A percentile compares a stretch with the other conserved stretches of the same genome.
These are phyloP conservation scores for Setophaga coronata DNA, from an alignment of 2,113 vertebrate species.

Conservation along the genomic window DNA sequence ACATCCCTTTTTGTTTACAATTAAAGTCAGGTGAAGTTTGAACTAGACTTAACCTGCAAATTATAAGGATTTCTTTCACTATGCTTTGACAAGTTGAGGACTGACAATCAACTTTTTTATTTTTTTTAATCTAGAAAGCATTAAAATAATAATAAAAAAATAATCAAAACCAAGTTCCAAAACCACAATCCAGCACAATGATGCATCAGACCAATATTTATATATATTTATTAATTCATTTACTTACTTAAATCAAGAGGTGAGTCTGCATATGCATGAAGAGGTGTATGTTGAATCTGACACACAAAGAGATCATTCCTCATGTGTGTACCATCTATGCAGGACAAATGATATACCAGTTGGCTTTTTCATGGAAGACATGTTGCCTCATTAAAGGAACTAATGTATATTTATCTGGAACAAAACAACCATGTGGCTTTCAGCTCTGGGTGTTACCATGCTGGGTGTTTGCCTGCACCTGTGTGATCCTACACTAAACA, in stretches of 20 bases:
- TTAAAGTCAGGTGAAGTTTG: background rate
- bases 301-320: background rate
- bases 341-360: background rate
- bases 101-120: background rate
- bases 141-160: background rate
- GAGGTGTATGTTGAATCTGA: background rate
- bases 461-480: background rate
- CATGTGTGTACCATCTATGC: accelerated
- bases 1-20: background rate
- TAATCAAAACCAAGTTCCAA: background rate
- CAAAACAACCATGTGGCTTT: accelerated
- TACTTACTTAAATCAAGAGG: background rate
- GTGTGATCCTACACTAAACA: background rate
- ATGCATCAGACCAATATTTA: background rate
- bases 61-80: background rate
- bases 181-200: accelerated
- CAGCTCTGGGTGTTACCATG: background rate
- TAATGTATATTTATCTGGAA: background rate
- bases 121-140: background rate
- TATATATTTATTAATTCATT: background rate
- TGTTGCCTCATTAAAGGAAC: accelerated
- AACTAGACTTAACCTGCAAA: background rate
- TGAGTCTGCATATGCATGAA: background rate
- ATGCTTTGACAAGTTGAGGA: accelerated
- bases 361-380: background rate